Conservation (phyloP, 2,888 invertebrate genomes). For the Masnerella sp. region DNA sequence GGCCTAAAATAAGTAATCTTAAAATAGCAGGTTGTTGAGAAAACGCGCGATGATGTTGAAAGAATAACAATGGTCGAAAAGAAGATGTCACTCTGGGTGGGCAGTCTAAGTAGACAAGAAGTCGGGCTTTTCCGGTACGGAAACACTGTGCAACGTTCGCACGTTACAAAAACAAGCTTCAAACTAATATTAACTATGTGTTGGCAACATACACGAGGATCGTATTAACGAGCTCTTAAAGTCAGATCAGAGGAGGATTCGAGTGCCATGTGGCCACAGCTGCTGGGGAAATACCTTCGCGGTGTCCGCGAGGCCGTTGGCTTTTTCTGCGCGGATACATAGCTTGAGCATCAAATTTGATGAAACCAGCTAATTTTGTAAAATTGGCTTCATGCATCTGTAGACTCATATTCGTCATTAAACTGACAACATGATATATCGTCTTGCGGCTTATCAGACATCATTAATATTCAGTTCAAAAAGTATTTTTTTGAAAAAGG, state of each 20-base stretch:
- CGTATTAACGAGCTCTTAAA: slow-evolving; percentile 76
- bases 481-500: background rate
- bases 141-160: slow-evolving; percentile 63
- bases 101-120: slow-evolving; percentile 40
- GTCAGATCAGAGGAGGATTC: slow-evolving; percentile 73
- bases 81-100: slow-evolving; percentile 60
- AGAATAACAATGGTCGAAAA: slow-evolving; percentile 43
- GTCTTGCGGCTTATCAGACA: slow-evolving; percentile 4
- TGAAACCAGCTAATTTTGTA: slow-evolving; percentile 44
- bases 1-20: slow-evolving; percentile 19
- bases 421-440: slow-evolving; percentile 14
- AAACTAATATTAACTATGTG: slow-evolving; percentile 77
- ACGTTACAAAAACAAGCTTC: slow-evolving; percentile 75
- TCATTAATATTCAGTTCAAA: background rate
- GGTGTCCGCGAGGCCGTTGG: slow-evolving; percentile 20
- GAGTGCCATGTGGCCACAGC: slow-evolving; percentile 75
- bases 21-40: slow-evolving; percentile 35
- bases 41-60: slow-evolving; percentile 44
- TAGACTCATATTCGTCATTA: slow-evolving; percentile 23
- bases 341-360: slow-evolving; percentile 20
- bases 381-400: background rate
- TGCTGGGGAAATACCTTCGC: slow-evolving; percentile 68
- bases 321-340: slow-evolving; percentile 42
- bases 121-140: slow-evolving; percentile 58
- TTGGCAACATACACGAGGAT: slow-evolving; percentile 76